Evolutionary conservation across 2,888 invertebrate genomes (phyloP), one percentile per base, ranked within the genome.

Genomic region (Lapara coniferarum): DNA sequence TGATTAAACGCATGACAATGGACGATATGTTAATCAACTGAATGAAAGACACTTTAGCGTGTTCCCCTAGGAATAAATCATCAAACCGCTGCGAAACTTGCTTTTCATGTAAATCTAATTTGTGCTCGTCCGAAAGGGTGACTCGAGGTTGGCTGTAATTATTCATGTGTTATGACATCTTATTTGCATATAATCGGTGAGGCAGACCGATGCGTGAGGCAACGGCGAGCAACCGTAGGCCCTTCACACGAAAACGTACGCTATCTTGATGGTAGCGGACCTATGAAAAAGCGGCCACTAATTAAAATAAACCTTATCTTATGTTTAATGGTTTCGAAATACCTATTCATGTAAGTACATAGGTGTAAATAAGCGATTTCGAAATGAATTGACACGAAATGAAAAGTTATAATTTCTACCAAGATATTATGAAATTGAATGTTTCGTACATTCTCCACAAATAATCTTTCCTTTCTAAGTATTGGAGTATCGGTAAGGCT

Each of bases 101-200:
- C 89, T 84, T 91, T 91, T 90, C 91, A 92, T 86, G 90, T 90
- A 92, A 92, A 92, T 90, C 92, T 87, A 93, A 92, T 92, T 92
- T 92, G 91, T 88, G 89, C 77, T 85, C 85, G 86, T 85, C 86
- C 88, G 87, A 92, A 92, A 92, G 93, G 92, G 93, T 85, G 89
- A 92, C 83, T 87, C 90, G 90, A 90, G 89, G 90, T 84, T 87
- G 86, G 88, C 83, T 85, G 91, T 92, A 91, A 93, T 93, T 93
- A 93, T 93, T 93, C 93, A 93, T 88, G 82, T 92, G 92, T 93
- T 93, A 93, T 93, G 93, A 93, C 93, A 92, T 93, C 90, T 87
- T 89, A 93, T 93, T 93, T 92, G 88, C 92, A 93, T 93, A 93
- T 93, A 93, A 93, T 93, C 93, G 93, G 83, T 84, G 81, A 86